Conservation (phyloP, 1,140 invertebrate species). For the Eupristina koningsbergeri region DNA sequence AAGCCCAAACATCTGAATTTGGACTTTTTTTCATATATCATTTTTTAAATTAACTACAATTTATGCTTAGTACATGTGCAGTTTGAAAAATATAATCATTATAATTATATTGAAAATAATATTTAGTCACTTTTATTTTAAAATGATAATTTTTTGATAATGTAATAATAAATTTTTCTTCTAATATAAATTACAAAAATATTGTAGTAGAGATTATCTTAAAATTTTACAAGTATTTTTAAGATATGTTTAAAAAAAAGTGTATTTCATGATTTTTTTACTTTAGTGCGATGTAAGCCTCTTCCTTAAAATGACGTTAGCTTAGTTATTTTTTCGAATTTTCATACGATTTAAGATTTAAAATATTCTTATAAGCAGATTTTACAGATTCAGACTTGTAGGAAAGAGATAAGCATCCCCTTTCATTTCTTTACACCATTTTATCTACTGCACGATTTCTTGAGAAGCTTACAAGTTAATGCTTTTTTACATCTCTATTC, state of each 20-base stretch:
- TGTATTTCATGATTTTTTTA: background rate
- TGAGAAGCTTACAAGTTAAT: background rate
- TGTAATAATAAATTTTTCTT: too few species aligned
- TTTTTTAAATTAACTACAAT: too few species aligned
- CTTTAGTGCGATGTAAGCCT: background rate
- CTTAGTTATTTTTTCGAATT: background rate
- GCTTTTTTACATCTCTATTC: background rate
- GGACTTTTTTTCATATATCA: too few species aligned
- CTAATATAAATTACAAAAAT: too few species aligned
- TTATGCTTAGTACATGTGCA: too few species aligned
- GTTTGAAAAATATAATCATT: too few species aligned
- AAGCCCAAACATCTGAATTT: too few species aligned
- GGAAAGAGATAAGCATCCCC: background rate
- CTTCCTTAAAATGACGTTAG: background rate
- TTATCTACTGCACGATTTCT: background rate
- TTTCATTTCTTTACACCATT: background rate
- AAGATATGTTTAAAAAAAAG: background rate
- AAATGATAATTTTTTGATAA: too few species aligned
- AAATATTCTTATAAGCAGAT: conserved; percentile 11
- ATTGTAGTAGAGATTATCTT: too few species aligned
- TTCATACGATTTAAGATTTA: background rate
- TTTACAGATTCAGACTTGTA: background rate
- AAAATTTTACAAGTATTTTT: too few species aligned
- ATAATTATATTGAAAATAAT: too few species aligned
- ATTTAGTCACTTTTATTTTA: too few species aligned